These are phyloP conservation scores for Otocyon megalotis DNA, from an alignment of 2,113 vertebrate species.

Conservation along the genomic window DNA sequence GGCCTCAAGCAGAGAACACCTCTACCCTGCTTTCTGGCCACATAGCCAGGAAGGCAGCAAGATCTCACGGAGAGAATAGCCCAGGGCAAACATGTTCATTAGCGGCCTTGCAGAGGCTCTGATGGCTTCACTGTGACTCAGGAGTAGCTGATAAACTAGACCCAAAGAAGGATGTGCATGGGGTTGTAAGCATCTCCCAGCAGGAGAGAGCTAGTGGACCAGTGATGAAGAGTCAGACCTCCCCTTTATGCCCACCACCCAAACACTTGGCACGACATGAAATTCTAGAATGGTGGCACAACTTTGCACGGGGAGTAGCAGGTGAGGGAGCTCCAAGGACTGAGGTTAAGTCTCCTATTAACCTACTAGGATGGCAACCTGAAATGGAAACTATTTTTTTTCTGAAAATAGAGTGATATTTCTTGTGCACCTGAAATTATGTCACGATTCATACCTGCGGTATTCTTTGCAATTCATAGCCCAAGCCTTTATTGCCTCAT, in stretches of 20 bases:
- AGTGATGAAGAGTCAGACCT: background rate
- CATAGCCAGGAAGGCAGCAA: background rate
- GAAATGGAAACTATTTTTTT: conserved; percentile 16
- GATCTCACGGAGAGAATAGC: background rate
- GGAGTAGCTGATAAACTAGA: background rate
- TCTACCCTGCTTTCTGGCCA: background rate
- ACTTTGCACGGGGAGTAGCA: background rate
- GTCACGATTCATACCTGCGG: background rate
- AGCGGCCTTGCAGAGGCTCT: background rate
- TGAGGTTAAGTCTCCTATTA: background rate
- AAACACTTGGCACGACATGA: background rate
- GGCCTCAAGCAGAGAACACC: background rate
- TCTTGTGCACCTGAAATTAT: conserved; percentile 24
- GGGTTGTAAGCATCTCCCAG: background rate
- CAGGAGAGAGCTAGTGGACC: background rate
- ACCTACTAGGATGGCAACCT: background rate
- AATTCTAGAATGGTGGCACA: background rate
- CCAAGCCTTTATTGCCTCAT: conserved; percentile 32
- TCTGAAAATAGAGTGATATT: conserved; percentile 22
- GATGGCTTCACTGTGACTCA: background rate
- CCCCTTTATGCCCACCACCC: background rate
- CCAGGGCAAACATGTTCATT: background rate
- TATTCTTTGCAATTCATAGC: background rate
- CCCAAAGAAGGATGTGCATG: background rate
- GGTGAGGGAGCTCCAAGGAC: background rate